Percentiles rank a stretch among this genome's conserved stretches.
These are phyloP conservation scores for Platygyra sinensis DNA, from an alignment of 64 coral and sea anemone genomes.

Conservation along the genomic window DNA sequence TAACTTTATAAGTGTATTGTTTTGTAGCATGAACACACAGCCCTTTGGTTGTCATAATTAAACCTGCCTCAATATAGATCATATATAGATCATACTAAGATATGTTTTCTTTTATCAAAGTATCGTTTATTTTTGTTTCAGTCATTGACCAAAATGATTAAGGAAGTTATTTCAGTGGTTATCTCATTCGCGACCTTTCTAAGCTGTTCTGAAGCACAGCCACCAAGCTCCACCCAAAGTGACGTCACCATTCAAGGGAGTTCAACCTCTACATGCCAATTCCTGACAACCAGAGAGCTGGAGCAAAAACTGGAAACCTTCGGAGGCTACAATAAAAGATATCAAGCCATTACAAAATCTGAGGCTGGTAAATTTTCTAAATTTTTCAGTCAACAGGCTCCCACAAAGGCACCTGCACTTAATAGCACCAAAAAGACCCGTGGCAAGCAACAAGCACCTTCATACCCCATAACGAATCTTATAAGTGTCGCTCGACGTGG, in stretches of 20 bases:
- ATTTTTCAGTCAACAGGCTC: not conserved
- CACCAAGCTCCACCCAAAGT: not conserved
- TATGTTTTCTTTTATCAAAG: not conserved
- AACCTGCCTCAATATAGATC: too few relatives aligned
- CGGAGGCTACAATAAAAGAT: conserved; percentile 32
- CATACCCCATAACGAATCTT: not conserved
- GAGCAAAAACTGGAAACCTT: not conserved
- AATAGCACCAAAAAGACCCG: not conserved
- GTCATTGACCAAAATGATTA: not conserved
- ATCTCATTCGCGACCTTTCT: not conserved
- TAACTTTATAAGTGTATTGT: too few relatives aligned
- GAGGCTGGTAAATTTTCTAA: not conserved
- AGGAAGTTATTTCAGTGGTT: not conserved
- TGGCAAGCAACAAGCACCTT: too few relatives aligned
- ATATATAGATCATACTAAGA: too few relatives aligned
- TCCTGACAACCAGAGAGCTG: conserved; percentile 6
- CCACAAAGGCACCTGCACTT: not conserved
- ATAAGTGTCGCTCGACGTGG: not conserved
- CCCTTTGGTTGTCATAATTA: too few relatives aligned
- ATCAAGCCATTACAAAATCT: conserved; percentile 35
- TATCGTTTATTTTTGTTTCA: not conserved
- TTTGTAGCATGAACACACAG: too few relatives aligned
- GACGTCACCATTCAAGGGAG: not conserved
- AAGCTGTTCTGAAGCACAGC: not conserved
- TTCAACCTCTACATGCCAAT: not conserved